Evolutionary conservation across 2,113 vertebrate genomes (phyloP).

Genomic region (Mormyrus iriodes): DNA sequence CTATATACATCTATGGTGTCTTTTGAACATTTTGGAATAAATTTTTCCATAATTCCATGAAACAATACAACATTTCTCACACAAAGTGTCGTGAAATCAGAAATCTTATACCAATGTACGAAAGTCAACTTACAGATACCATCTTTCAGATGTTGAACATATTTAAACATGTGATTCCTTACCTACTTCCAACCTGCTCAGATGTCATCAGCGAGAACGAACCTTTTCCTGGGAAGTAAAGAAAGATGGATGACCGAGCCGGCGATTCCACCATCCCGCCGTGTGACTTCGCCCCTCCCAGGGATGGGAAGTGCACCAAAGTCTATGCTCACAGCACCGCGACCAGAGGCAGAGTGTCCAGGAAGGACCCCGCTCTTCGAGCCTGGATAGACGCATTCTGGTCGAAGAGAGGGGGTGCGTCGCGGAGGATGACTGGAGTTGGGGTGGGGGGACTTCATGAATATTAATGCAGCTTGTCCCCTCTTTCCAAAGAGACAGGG

Average conservation of each 20-base stretch:
- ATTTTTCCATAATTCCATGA: not conserved
- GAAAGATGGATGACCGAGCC: not conserved
- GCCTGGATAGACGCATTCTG: constrained; percentile 47
- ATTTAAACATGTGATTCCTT: not conserved
- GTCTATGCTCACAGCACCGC: not conserved
- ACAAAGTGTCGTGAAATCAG: not conserved
- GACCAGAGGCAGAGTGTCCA: constrained; percentile 13
- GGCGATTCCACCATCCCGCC: not conserved
- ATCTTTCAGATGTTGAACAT: not conserved
- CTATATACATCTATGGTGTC: not conserved
- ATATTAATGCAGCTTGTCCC: constrained; percentile 70
- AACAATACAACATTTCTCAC: not conserved
- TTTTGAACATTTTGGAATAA: not conserved
- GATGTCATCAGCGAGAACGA: not conserved
- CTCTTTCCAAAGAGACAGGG: constrained; percentile 63
- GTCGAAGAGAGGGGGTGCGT: constrained; percentile 55
- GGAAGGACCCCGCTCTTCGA: constrained; percentile 46
- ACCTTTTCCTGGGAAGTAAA: not conserved
- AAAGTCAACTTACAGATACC: not conserved
- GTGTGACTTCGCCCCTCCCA: not conserved
- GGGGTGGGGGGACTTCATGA: constrained; percentile 62
- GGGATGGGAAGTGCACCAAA: not conserved
- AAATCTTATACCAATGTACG: not conserved
- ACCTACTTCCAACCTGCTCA: not conserved
- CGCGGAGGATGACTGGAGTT: constrained; percentile 45